These are phyloP conservation scores for Australoheros scitulus DNA, from an alignment of 2,113 vertebrate genomes.

Conservation along the genomic window DNA sequence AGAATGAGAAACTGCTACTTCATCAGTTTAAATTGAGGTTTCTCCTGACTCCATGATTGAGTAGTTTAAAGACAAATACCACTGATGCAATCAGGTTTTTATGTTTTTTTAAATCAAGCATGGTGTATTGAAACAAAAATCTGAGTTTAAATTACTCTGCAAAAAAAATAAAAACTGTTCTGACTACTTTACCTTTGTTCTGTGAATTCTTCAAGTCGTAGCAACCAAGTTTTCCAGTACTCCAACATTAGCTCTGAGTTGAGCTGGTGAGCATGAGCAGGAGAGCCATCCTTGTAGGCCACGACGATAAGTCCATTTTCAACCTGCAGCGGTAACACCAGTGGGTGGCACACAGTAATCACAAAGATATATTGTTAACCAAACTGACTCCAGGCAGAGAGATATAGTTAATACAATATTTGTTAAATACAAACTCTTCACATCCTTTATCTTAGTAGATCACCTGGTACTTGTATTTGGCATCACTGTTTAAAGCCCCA, in stretches of 20 bases:
- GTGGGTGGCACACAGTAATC: neutral
- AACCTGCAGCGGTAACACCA: conserved; percentile 77
- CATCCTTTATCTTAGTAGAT: conserved; percentile 31
- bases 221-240: conserved; percentile 92
- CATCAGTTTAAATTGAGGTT: too few species aligned
- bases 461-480: conserved; percentile 94
- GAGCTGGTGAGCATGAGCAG: conserved; percentile 88
- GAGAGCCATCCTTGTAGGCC: conserved; percentile 92
- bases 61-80: too few species aligned
- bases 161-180: neutral
- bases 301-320: conserved; percentile 91
- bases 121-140: too few species aligned
- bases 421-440: neutral
- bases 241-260: conserved; percentile 79
- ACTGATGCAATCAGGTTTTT: too few species aligned
- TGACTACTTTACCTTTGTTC: conserved; percentile 68
- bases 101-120: too few species aligned
- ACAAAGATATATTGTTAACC: neutral
- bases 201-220: conserved; percentile 87
- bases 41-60: too few species aligned
- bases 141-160: too few species aligned
- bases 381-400: neutral
- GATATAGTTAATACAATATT: neutral
- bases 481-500: conserved; percentile 91
- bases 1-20: neutral